These are phyloP conservation scores for Falco punctatus DNA, from an alignment of 2,113 vertebrate genomes.

Conservation along the genomic window DNA sequence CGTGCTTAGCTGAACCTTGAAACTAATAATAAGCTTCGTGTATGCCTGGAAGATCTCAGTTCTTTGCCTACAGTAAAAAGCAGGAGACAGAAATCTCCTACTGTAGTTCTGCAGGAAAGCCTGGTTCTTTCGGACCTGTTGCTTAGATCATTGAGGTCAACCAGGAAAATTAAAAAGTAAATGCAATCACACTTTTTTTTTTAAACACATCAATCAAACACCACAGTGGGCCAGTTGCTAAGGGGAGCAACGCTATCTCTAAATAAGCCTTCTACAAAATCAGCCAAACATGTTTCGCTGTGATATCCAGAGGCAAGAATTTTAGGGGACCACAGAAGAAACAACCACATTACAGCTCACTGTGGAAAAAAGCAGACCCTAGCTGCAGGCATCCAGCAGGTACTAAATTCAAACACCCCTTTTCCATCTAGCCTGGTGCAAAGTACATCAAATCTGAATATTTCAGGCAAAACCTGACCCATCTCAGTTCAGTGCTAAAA, in stretches of 20 bases:
- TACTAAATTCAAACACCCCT: neutral
- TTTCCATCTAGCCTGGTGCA: neutral
- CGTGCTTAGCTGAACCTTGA: neutral
- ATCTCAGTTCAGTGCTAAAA: neutral
- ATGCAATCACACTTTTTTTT: neutral
- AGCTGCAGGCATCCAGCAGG: neutral
- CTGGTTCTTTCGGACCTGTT: neutral
- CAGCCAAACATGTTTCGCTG: neutral
- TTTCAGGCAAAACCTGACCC: neutral
- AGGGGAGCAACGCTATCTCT: neutral
- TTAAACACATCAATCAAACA: neutral
- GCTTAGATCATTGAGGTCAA: neutral
- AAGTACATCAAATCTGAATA: neutral
- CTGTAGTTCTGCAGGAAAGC: neutral
- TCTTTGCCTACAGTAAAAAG: neutral
- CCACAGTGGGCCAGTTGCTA: neutral
- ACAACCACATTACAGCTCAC: neutral
- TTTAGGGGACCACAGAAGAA: neutral
- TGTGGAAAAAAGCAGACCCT: neutral
- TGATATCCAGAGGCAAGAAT: neutral
- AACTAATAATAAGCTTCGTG: neutral
- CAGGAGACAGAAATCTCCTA: neutral
- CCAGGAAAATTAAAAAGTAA: conserved; percentile 8
- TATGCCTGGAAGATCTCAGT: neutral
- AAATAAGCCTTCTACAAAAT: neutral